phyloP scores from a whole-genome alignment of 2,888 invertebrate genomes.

The Drosophila greeni region DNA sequence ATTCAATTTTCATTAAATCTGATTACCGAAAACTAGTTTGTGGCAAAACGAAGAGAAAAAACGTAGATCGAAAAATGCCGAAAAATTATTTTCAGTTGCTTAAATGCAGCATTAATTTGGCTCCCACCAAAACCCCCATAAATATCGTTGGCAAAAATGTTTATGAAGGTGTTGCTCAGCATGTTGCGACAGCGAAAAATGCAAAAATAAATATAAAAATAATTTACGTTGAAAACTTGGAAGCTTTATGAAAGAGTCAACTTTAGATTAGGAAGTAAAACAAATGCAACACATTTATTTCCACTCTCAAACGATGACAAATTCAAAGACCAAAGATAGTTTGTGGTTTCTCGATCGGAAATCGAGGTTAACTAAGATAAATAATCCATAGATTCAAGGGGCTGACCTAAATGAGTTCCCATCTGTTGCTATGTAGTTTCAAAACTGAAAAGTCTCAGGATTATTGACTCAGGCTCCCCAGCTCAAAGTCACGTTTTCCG shows the following conservation, averaged over 20 bases:
- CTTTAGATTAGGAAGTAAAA: constrained; percentile 55
- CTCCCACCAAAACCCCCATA: constrained; percentile 55
- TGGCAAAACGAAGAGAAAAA: constrained; percentile 42
- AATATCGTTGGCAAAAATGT: constrained; percentile 55
- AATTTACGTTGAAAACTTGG: background rate
- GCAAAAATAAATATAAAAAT: constrained; percentile 12
- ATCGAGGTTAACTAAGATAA: constrained; percentile 42
- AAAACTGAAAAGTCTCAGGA: constrained; percentile 4
- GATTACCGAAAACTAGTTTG: constrained; percentile 61
- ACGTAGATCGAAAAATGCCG: constrained; percentile 34
- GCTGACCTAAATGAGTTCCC: background rate
- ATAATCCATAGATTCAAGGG: constrained; percentile 13
- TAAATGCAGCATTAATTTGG: constrained; percentile 71
- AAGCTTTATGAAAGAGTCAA: constrained; percentile 45
- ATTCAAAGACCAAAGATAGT: constrained; percentile 51
- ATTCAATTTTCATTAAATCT: constrained; percentile 72
- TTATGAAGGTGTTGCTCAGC: constrained; percentile 64
- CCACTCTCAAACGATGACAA: constrained; percentile 44
- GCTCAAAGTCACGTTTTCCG: constrained; percentile 58
- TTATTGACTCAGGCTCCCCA: constrained; percentile 5
- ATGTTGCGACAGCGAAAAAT: constrained; percentile 62
- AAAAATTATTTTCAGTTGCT: constrained; percentile 69
- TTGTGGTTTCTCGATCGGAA: constrained; percentile 48
- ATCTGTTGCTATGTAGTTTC: constrained; percentile 3
- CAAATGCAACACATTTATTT: constrained; percentile 52